phyloP scores from a whole-genome alignment of 1,140 invertebrate genomes.

The Chironomus tepperi region DNA sequence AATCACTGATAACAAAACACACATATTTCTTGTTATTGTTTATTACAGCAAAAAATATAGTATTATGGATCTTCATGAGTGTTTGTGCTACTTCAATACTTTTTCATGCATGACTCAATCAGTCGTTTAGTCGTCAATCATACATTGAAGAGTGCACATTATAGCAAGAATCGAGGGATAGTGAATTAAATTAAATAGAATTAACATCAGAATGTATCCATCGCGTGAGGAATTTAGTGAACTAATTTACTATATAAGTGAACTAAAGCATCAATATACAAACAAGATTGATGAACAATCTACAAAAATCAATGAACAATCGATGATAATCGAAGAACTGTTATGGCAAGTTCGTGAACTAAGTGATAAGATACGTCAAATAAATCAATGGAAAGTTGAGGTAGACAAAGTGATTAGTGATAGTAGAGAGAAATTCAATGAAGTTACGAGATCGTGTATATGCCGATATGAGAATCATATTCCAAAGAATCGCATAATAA shows the following conservation, averaged over 20 bases:
- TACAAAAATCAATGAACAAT: neutral
- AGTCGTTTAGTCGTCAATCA: neutral
- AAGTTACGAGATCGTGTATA: neutral
- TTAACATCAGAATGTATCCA: neutral
- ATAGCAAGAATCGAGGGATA: neutral
- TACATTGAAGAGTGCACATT: neutral
- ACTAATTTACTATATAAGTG: slow-evolving; percentile 11
- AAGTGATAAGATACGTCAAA: slow-evolving; percentile 20
- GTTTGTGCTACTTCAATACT: neutral
- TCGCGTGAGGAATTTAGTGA: slow-evolving; percentile 9
- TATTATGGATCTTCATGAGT: neutral
- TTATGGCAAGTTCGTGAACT: slow-evolving; percentile 24
- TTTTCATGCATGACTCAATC: slow-evolving; percentile 13
- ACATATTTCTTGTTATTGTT: neutral
- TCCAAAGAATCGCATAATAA: neutral
- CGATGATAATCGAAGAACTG: slow-evolving; percentile 21
- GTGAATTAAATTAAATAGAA: neutral
- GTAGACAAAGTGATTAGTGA: neutral
- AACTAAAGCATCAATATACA: slow-evolving; percentile 14
- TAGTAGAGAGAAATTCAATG: neutral
- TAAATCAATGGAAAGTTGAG: neutral
- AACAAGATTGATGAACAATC: slow-evolving; percentile 22
- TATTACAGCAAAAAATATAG: too few species aligned
- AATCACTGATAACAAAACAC: neutral
- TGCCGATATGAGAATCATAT: slow-evolving; percentile 10